A percentile compares a stretch with the other conserved stretches of the same genome.
These are phyloP conservation scores for Hemichromis elongatus DNA, from an alignment of 2,113 vertebrate genomes.

Conservation along the genomic window DNA sequence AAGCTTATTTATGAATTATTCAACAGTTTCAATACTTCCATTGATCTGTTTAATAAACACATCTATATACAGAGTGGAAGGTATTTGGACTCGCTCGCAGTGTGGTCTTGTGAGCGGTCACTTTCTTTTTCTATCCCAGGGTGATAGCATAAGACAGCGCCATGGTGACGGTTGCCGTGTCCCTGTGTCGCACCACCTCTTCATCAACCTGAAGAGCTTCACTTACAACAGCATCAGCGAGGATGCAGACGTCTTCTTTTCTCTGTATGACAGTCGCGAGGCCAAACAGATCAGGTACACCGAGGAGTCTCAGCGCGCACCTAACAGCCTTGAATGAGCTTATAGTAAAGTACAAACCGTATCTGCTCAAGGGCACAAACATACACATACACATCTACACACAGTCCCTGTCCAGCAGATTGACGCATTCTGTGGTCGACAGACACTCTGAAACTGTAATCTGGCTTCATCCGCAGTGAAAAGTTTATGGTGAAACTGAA, in stretches of 20 bases:
- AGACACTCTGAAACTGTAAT: slow-evolving; percentile 5
- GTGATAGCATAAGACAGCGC: slow-evolving; percentile 84
- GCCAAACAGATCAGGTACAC: slow-evolving; percentile 92
- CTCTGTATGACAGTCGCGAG: slow-evolving; percentile 89
- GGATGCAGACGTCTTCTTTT: slow-evolving; percentile 93
- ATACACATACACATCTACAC: background rate
- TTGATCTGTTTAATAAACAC: background rate
- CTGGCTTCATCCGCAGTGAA: slow-evolving; percentile 80
- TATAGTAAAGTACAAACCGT: background rate
- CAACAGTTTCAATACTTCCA: background rate
- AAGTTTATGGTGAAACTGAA: slow-evolving; percentile 96
- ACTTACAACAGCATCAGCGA: slow-evolving; percentile 97
- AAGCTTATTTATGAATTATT: background rate
- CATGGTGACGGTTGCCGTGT: slow-evolving; percentile 87
- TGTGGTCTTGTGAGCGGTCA: slow-evolving; percentile 1
- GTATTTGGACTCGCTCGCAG: background rate
- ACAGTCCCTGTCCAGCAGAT: background rate
- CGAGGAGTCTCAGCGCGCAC: background rate
- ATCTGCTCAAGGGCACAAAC: background rate
- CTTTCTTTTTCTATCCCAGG: slow-evolving; percentile 65
- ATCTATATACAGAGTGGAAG: background rate
- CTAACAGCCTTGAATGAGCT: background rate
- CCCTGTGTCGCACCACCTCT: slow-evolving; percentile 93
- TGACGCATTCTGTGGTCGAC: background rate
- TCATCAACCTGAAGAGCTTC: slow-evolving; percentile 95